A percentile compares a stretch with the other conserved stretches of the same genome.
Conservation (phyloP, 1,140 invertebrate species). For the Hylyphantes graminicola region DNA sequence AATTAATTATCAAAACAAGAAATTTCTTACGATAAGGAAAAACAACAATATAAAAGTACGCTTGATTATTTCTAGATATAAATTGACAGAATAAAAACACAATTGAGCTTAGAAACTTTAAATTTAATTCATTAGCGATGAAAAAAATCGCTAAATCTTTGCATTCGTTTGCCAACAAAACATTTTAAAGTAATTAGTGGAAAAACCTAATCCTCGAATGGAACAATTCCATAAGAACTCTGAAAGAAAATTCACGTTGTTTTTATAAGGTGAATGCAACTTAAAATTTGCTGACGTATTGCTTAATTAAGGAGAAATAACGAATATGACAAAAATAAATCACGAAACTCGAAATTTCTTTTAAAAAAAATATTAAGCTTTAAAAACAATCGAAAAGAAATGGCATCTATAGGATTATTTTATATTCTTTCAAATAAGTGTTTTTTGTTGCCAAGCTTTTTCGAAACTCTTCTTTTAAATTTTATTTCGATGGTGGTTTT, state of each 20-base stretch:
- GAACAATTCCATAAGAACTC: not conserved
- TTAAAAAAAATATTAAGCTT: conserved; percentile 30
- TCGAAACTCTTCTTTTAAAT: conserved; percentile 1
- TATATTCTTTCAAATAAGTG: conserved; percentile 23
- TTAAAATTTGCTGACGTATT: conserved; percentile 55
- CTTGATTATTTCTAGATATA: not conserved
- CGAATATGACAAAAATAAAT: conserved; percentile 30
- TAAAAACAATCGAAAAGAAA: conserved; percentile 50
- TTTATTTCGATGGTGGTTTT: conserved; percentile 35
- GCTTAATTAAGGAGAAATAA: conserved; percentile 56
- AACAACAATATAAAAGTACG: too few species aligned
- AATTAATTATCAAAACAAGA: too few species aligned
- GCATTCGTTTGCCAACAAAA: conserved; percentile 15
- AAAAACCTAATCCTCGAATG: conserved; percentile 29
- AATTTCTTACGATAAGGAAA: too few species aligned
- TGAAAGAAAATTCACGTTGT: conserved; percentile 7
- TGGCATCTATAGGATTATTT: conserved; percentile 49
- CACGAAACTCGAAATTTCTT: conserved; percentile 21
- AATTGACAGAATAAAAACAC: not conserved
- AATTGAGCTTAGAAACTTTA: conserved; percentile 1
- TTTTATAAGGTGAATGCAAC: conserved; percentile 30
- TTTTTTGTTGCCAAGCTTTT: not conserved
- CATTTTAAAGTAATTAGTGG: conserved; percentile 37
- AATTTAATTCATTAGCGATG: conserved; percentile 39
- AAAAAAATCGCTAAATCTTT: conserved; percentile 9